phyloP scores from a whole-genome alignment of 2,113 vertebrate species.

The Chaenocephalus aceratus region DNA sequence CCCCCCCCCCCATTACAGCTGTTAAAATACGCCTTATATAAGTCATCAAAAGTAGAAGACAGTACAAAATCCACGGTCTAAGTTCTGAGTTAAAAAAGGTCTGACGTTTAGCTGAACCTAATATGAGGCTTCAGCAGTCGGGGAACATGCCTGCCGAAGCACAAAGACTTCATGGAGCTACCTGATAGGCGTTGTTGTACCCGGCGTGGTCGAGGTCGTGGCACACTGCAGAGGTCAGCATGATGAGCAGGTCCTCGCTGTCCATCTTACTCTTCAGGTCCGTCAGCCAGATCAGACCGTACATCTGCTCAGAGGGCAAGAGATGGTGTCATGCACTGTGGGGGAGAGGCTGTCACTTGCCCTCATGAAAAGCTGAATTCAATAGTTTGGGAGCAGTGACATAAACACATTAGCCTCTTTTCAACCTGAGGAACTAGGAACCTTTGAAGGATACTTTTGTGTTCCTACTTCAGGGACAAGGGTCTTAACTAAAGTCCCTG shows the following conservation, averaged over 20 bases:
- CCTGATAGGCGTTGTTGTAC: slow-evolving; percentile 89
- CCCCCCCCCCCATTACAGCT: too few relatives aligned
- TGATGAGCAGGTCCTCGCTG: slow-evolving; percentile 81
- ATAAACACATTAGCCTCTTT: neutral
- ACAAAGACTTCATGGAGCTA: neutral
- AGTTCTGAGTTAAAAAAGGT: neutral
- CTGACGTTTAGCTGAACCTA: neutral
- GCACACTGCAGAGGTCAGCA: slow-evolving; percentile 86
- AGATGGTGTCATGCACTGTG: neutral
- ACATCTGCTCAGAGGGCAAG: slow-evolving; percentile 77
- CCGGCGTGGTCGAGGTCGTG: slow-evolving; percentile 87
- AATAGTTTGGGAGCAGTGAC: neutral
- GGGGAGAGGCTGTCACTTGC: neutral
- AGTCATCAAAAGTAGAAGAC: neutral
- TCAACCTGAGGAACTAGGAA: too few relatives aligned
- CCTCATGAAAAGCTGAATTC: neutral
- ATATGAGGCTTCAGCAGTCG: neutral
- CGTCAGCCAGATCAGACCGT: slow-evolving; percentile 86
- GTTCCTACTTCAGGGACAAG: too few relatives aligned
- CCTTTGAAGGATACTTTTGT: too few relatives aligned
- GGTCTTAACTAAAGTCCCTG: too few relatives aligned
- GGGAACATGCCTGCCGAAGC: neutral
- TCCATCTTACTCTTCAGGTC: slow-evolving; percentile 84
- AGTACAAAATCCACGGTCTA: neutral
- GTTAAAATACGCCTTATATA: too few relatives aligned